Evolutionary conservation across 2,888 invertebrate genomes (phyloP).

Genomic region (Tetrapedia diversipes): DNA sequence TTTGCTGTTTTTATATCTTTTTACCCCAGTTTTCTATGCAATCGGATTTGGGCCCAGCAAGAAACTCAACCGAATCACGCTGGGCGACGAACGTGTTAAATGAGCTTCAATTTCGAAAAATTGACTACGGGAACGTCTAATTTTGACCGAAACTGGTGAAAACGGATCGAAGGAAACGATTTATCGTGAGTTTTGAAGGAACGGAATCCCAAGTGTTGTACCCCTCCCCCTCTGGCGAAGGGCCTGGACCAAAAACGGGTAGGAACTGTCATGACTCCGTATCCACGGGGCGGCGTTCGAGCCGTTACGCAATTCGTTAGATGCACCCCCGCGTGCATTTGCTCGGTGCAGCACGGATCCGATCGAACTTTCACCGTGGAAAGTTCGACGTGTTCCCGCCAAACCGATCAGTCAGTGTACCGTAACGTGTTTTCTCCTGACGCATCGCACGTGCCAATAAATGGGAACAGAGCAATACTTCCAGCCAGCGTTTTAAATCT

Average conservation of each 20-base stretch:
- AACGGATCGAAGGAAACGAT: not conserved
- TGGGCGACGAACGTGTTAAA: no score
- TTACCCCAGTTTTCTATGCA: no score
- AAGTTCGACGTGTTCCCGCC: conserved; percentile 68
- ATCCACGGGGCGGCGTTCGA: conserved; percentile 13
- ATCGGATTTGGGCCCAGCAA: no score
- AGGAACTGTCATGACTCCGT: conserved; percentile 36
- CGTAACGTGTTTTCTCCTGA: conserved; percentile 70
- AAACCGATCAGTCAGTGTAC: conserved; percentile 68
- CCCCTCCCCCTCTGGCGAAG: not conserved
- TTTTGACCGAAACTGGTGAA: not conserved
- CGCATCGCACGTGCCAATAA: conserved; percentile 70
- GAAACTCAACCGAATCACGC: no score
- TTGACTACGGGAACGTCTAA: not conserved
- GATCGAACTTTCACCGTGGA: conserved; percentile 62
- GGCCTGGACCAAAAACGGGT: conserved; percentile 1
- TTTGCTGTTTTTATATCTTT: no score
- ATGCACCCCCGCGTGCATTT: conserved; percentile 54
- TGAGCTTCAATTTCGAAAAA: not conserved
- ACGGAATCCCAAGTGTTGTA: conserved; percentile 22
- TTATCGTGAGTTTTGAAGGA: conserved; percentile 1
- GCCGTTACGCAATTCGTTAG: conserved; percentile 54
- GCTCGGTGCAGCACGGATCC: conserved; percentile 37
- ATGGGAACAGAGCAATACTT: conserved; percentile 64
- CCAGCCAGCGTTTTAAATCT: conserved; percentile 61